phyloP scores from a whole-genome alignment of 2,888 invertebrate genomes.

The Heteromyza rotundicornis region DNA sequence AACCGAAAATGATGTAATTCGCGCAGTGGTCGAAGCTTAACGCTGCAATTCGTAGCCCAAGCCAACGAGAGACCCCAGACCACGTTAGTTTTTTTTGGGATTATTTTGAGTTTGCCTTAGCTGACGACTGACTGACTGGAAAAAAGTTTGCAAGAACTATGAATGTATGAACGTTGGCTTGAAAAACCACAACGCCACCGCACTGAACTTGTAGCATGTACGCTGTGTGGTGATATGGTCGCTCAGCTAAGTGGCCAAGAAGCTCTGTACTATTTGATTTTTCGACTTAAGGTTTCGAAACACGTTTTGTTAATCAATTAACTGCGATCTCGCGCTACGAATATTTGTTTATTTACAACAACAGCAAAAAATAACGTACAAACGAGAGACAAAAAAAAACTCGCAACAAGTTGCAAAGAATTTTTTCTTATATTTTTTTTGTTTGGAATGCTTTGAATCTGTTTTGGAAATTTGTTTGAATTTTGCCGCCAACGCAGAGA shows the following conservation, averaged over 20 bases:
- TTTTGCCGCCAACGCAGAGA: constrained; percentile 43
- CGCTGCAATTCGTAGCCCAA: background rate
- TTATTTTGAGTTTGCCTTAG: too few species aligned
- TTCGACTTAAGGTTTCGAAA: constrained; percentile 18
- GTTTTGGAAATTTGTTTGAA: constrained; percentile 39
- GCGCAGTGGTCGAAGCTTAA: background rate
- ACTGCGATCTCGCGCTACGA: constrained; percentile 39
- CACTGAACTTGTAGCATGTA: background rate
- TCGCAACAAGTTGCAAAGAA: constrained; percentile 37
- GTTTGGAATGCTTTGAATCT: constrained; percentile 21
- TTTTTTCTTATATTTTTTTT: constrained; percentile 31
- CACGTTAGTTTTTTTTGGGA: too few species aligned
- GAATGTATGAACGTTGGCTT: too few species aligned
- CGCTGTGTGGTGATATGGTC: background rate
- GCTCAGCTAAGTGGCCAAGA: background rate
- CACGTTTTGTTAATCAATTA: constrained; percentile 47
- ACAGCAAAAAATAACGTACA: background rate
- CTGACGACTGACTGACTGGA: too few species aligned
- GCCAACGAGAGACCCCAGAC: background rate
- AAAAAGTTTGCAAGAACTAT: too few species aligned
- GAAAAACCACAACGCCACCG: constrained; percentile 1
- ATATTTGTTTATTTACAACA: constrained; percentile 10
- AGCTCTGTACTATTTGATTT: background rate
- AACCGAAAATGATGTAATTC: constrained; percentile 3
- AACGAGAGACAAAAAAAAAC: too few species aligned